These are phyloP conservation scores for cat (Felis catus) DNA, from an alignment of 2,113 vertebrate genomes.

Conservation along the genomic window F.catus_Fca126_mat1.0 CM031421.1:19207501-19208000, in stretches of 20 bases:
- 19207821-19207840: neutral
- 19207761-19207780: neutral
- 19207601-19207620: neutral
- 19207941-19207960: neutral
- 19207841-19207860: neutral
- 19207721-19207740: neutral
- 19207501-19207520: neutral
- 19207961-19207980: neutral
- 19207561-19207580: neutral
- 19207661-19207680: neutral
- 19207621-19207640: neutral
- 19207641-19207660: neutral
- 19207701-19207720: neutral
- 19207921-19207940: neutral
- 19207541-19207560: neutral
- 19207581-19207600: neutral
- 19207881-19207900: neutral
- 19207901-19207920: neutral
- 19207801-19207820: neutral
- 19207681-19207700: neutral
- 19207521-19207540: neutral
- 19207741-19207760: neutral
- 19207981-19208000: neutral
- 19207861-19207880: neutral
- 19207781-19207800: neutral